phyloP scores from a whole-genome alignment of 2,113 vertebrate species.

The Nibea coibor region DNA sequence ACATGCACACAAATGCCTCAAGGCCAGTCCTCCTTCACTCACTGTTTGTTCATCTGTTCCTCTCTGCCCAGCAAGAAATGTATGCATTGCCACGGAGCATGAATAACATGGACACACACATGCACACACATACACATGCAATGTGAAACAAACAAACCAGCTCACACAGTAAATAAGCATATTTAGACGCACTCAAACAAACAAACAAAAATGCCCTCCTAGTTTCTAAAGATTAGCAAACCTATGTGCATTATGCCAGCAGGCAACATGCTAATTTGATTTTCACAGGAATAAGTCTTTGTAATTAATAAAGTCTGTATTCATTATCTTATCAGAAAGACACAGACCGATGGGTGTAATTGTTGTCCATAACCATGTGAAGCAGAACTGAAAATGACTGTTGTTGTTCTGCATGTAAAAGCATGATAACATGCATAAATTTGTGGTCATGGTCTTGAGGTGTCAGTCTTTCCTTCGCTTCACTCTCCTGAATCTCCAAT shows the following conservation, averaged over 20 bases:
- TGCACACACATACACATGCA: conserved; percentile 29
- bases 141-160: conserved; percentile 39
- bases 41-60: conserved; percentile 59
- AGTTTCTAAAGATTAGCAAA: conserved; percentile 13
- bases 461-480: conserved; percentile 5
- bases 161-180: conserved; percentile 43
- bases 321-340: conserved; percentile 43
- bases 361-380: conserved; percentile 18
- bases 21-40: conserved; percentile 33
- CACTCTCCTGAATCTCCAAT: conserved; percentile 28
- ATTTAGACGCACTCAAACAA: conserved; percentile 43
- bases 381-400: conserved; percentile 15
- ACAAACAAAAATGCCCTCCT: conserved; percentile 25
- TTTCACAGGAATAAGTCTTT: conserved; percentile 31
- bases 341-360: conserved; percentile 42
- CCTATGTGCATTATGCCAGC: conserved; percentile 5
- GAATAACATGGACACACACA: conserved; percentile 54
- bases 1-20: conserved; percentile 16
- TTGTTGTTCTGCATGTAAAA: conserved; percentile 10
- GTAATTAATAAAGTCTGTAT: conserved; percentile 34
- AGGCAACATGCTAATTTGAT: conserved; percentile 33
- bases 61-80: conserved; percentile 61
- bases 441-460: conserved; percentile 18
- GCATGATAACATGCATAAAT: conserved; percentile 36
- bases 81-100: conserved; percentile 54